phyloP scores from a whole-genome alignment of 2,797 vertebrate species.

The Rhyacichthys aspro region DNA sequence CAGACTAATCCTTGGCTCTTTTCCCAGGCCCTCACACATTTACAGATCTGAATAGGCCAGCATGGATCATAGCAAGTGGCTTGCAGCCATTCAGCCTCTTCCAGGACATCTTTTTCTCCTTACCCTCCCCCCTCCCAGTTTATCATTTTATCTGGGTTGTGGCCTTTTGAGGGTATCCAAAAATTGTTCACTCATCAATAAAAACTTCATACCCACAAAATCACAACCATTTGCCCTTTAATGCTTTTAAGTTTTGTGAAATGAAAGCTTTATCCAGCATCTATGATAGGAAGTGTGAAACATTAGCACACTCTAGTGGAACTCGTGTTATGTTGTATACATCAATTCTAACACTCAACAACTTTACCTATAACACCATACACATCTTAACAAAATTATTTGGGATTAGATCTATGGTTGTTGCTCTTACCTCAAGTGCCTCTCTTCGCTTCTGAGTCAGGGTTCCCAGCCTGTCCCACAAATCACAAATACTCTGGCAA shows the following conservation, averaged over 20 bases:
- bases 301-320: slow-evolving; percentile 68
- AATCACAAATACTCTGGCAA: slow-evolving; percentile 97
- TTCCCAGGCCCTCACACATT: slow-evolving; percentile 63
- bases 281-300: slow-evolving; percentile 14
- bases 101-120: slow-evolving; percentile 46
- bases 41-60: slow-evolving; percentile 51
- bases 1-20: slow-evolving; percentile 68
- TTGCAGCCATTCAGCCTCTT: slow-evolving; percentile 50
- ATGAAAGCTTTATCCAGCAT: slow-evolving; percentile 6
- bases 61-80: slow-evolving; percentile 65
- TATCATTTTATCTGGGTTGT: slow-evolving; percentile 33
- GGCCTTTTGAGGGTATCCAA: slow-evolving; percentile 42
- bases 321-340: too few species aligned
- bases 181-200: slow-evolving; percentile 42
- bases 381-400: neutral
- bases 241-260: neutral
- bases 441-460: slow-evolving; percentile 97
- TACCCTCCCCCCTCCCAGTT: slow-evolving; percentile 25
- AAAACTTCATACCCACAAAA: too few species aligned
- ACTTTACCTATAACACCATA: too few species aligned
- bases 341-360: too few species aligned
- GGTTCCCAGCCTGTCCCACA: slow-evolving; percentile 96
- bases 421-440: slow-evolving; percentile 86
- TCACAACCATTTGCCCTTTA: too few species aligned
- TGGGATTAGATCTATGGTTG: neutral